Conservation (phyloP, 2,113 vertebrate genomes). For the Epinephelus cyanopodus region DNA sequence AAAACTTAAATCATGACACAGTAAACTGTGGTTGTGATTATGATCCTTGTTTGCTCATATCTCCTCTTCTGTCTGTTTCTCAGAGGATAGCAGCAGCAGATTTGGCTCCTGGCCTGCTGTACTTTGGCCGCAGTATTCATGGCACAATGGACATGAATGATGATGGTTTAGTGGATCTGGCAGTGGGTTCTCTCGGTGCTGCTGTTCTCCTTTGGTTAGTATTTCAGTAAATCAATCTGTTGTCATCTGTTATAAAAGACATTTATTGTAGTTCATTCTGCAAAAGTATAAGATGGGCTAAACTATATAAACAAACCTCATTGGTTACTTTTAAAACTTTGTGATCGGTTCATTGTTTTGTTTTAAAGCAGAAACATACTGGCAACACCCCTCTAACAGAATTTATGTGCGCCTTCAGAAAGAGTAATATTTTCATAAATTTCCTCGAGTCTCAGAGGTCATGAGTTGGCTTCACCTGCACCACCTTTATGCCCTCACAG, state of each 20-base stretch:
- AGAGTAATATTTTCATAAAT: background rate
- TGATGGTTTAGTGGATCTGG: constrained; percentile 92
- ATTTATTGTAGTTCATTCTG: background rate
- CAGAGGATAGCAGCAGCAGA: constrained; percentile 91
- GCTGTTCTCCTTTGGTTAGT: constrained; percentile 94
- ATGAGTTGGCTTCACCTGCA: background rate
- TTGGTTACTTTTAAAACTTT: background rate
- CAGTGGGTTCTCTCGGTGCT: constrained; percentile 92
- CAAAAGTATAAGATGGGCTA: background rate
- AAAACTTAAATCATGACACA: background rate
- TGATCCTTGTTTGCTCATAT: background rate
- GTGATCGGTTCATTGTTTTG: background rate
- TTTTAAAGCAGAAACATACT: background rate
- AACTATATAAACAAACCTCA: background rate
- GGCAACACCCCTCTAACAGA: background rate
- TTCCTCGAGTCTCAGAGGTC: background rate
- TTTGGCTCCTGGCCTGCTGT: constrained; percentile 88
- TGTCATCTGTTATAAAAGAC: background rate
- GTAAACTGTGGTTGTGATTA: background rate
- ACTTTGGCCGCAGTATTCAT: constrained; percentile 96
- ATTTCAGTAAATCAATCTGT: background rate
- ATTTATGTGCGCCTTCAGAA: background rate
- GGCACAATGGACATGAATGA: constrained; percentile 94
- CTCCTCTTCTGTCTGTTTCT: constrained; percentile 19
- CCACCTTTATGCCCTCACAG: constrained; percentile 76